phyloP scores from a whole-genome alignment of 2,113 vertebrate species.

The Progne subis region DNA sequence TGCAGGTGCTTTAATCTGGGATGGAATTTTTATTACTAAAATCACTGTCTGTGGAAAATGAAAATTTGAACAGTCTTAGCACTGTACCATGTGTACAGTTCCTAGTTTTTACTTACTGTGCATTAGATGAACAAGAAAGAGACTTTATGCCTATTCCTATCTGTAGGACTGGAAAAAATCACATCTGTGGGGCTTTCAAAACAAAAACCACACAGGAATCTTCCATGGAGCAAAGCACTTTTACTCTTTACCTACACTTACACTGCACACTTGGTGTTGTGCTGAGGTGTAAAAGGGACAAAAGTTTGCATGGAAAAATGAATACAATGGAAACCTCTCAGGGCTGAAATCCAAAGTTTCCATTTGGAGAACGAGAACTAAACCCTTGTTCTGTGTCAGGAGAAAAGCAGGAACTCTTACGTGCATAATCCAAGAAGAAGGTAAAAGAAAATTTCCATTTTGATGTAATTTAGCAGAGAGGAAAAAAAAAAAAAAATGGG shows the following conservation, averaged over 20 bases:
- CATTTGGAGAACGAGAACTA: background rate
- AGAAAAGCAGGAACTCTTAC: background rate
- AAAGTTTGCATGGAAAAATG: background rate
- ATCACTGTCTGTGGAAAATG: background rate
- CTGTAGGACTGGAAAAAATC: background rate
- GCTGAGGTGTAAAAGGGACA: background rate
- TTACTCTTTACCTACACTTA: background rate
- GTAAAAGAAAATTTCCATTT: background rate
- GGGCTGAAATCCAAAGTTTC: background rate
- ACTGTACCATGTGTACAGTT: background rate
- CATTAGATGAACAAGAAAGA: background rate
- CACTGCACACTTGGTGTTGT: background rate
- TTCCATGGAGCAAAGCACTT: background rate
- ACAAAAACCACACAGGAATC: background rate
- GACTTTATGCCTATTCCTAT: background rate
- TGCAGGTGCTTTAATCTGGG: background rate
- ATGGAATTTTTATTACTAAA: background rate
- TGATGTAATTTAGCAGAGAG: background rate
- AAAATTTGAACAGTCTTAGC: background rate
- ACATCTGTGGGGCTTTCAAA: background rate
- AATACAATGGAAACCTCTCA: background rate
- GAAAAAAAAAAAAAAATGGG: background rate
- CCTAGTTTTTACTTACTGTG: background rate
- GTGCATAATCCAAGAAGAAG: background rate
- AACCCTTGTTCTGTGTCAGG: background rate